A percentile compares a stretch with the other conserved stretches of the same genome.
These are phyloP conservation scores for Neoniphon sammara DNA, from an alignment of 2,797 vertebrate species.

Conservation along the genomic window DNA sequence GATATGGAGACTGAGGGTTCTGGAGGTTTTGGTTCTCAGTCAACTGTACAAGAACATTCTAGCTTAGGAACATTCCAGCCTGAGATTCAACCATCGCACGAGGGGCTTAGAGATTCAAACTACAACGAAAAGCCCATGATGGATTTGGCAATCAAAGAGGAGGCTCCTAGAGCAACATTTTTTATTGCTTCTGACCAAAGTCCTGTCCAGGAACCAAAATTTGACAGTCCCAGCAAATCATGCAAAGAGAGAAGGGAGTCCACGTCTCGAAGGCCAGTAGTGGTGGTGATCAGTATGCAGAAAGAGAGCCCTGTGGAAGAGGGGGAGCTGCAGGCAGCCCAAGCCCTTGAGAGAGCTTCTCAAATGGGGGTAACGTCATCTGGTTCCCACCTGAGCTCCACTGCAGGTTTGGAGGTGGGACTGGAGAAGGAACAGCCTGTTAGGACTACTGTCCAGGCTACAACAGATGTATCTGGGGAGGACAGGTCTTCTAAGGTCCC, in stretches of 20 bases:
- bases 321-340: conserved; percentile 66
- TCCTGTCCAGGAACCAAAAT: conserved; percentile 63
- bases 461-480: conserved; percentile 6
- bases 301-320: conserved; percentile 80
- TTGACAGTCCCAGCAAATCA: conserved; percentile 66
- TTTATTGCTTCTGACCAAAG: conserved; percentile 78
- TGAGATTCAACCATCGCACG: not conserved
- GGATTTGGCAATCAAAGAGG: conserved; percentile 9
- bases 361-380: conserved; percentile 21
- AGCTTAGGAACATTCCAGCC: not conserved
- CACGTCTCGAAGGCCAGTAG: conserved; percentile 74
- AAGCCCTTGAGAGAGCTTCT: conserved; percentile 33
- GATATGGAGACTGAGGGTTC: conserved; percentile 70
- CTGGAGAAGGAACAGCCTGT: conserved; percentile 19
- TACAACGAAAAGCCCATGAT: conserved; percentile 50
- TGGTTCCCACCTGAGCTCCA: conserved; percentile 15
- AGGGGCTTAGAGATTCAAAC: conserved; percentile 58
- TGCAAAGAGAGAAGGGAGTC: conserved; percentile 74
- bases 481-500: conserved; percentile 22
- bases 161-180: conserved; percentile 67
- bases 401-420: conserved; percentile 38
- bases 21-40: conserved; percentile 16
- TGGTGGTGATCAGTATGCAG: conserved; percentile 85
- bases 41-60: conserved; percentile 24
- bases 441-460: not conserved